Evolutionary conservation across 2,113 vertebrate genomes (phyloP), one percentile per base, ranked within the genome.

Genomic region (Rana temporaria): DNA sequence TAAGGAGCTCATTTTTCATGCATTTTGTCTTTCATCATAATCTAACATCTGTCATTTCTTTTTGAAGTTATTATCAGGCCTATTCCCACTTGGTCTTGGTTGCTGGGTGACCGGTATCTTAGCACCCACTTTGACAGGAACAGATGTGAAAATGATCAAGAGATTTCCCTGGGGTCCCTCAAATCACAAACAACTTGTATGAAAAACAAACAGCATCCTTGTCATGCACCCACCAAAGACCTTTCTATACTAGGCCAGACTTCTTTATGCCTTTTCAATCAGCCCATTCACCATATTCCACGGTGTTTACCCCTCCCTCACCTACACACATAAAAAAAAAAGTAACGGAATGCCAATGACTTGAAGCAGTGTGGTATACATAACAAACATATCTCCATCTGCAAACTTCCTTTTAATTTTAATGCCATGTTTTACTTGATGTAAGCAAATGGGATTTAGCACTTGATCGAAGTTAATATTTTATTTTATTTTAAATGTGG

Each of bases 91-190:
- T 97, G 97, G 97, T 97, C 96, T 95, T 93, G 96, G 98, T 99
- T 99, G 98, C 98, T 93, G 97, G 96, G 97, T 98, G 97, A 98
- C 96, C 95, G 96, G 97, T 98, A 98, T 98, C 97, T 97, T 98
- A 97, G 98, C 97, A 97, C 96, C 97, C 98, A 98, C 95, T 99
- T 96, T 96, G 96, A 98, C 97, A 97, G 96, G 96, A 97, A 97
- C 97, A 96, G 96, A 98, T 99, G 98, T 98, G 96, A 98, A 98
- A 97, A 95, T 96, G 97, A 98, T 99, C 97, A 97, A 98, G 96
- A 98, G 96, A 98, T 99, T 98, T 99, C 98, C 98, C 97, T 95
- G 92, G 97, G 97, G 97, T 97, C 97, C 95, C 98, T 98, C 96
- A 97, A 98, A 99, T 98, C 96, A 98, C 96, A 97, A 97, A 95